These are phyloP conservation scores for Neodon shergylaensis DNA, from an alignment of 2,113 vertebrate genomes.

Conservation along the genomic window DNA sequence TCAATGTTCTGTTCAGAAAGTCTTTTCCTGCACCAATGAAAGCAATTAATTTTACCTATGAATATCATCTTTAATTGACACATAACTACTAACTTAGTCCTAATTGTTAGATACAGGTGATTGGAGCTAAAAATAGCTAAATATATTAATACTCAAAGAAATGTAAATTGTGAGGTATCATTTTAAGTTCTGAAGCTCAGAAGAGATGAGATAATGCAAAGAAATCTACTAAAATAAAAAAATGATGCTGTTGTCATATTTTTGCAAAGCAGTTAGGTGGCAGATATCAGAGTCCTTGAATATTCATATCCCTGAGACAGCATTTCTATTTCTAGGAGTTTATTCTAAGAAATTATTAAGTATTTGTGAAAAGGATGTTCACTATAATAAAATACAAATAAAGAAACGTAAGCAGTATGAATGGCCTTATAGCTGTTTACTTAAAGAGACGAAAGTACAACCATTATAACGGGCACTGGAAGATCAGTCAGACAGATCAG, in stretches of 20 bases:
- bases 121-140: background rate
- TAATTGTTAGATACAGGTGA: background rate
- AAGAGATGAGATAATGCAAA: background rate
- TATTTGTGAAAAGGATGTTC: background rate
- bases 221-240: background rate
- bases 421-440: background rate
- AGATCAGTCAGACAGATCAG: background rate
- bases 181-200: slow-evolving; percentile 2
- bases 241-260: background rate
- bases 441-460: background rate
- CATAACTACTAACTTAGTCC: background rate
- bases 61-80: slow-evolving; percentile 12
- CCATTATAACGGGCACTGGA: background rate
- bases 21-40: background rate
- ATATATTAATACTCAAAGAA: background rate
- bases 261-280: background rate
- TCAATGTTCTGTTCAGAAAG: background rate
- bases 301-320: background rate
- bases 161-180: background rate
- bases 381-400: background rate
- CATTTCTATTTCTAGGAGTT: slow-evolving; percentile 35
- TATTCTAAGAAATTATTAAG: slow-evolving; percentile 17
- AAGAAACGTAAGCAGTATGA: background rate
- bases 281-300: background rate
- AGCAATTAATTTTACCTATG: background rate